Evolutionary conservation across 2,888 invertebrate species (phyloP), one percentile per base, ranked within the genome.

Genomic region (Cryptocephalus primarius): DNA sequence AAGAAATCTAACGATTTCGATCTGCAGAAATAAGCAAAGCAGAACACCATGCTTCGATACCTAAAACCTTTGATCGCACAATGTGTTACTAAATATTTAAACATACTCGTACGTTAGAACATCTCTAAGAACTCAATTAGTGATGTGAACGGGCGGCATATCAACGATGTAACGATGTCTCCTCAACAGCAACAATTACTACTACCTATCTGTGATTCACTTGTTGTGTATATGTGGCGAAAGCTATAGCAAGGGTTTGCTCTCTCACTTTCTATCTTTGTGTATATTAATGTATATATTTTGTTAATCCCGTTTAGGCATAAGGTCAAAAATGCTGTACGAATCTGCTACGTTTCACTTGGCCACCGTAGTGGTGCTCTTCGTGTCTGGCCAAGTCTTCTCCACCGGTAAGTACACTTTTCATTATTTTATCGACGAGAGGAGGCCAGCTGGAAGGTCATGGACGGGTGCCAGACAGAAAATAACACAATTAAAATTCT

Each of bases 401-500:
- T 66, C 67, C 50, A 68, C 64, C 55, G 70, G 70, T 70, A 60
- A 70, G 70, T 70, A 45, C 52, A 31, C 56, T 62, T 57, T 50
- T 51, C 44, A 46, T 55, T 56, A 56, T 55, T 46, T 44, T 40
- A 47, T 42, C 48, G 48, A 57, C 53, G 12, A 36, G 12, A 11
- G 2, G 6, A 34, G 4, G 12, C 36, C 12, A 36, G 12, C 12
- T n/a, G 36, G 12, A 36, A 36, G 22, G 22, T 22, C 22, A 22
- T 22, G 22, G 22, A 22, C 22, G 22, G 22, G 6, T 4, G 6
- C 22, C 2, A 22, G 6, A 4, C 22, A 22, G 22, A 22, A 22
- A 22, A 22, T 22, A 22, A 22, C 22, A 22, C 22, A 4, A 22
- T 22, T 22, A 22, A 22, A 22, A 22, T 22, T 22, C 22, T 22